Base-by-base conservation (phyloP, 1,140 invertebrate species). In the Drosophila pseudoobscura region DNA sequence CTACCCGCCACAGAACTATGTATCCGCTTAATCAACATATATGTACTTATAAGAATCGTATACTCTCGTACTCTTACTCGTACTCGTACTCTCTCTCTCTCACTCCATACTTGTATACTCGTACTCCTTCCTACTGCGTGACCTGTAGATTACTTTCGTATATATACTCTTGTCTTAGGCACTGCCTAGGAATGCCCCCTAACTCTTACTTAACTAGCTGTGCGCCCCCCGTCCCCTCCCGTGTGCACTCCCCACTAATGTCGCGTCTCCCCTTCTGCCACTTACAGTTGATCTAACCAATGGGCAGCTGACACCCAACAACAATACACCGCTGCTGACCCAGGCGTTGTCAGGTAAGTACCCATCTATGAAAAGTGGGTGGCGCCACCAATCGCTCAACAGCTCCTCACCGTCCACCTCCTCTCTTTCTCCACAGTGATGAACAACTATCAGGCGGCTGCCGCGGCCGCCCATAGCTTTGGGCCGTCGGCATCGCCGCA, bases 301-400 rank as follows among this genome's bases (percentile, higher is more conserved):
- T 93, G 96, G 97, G 93, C 96, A 97, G 94, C 95, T 97, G 92
- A 97, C 96, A 92, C 96, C 96, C 91, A 97, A 97, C 94, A 97
- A 97, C 95, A 97, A 97, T 93, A 97, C 96, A 92, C 96, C 97
- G 91, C 94, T 97, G 92, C 95, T 97, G 93, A 97, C 97, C 92
- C 96, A 97, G 94, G 96, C 97, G 87, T 95, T 97, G 92, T 98
- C 96, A 96, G 97, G 96, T 98, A 96, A 94, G 89, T 92, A 8
- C 8, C 8, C 8, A 24, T 15, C 51, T 29, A 35, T 35, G 31
- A 35, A 3, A 9, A 35, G 0, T 24, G 24, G 3, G 9, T 0
- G 31, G 8, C 31, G 8, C 9, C 9, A 39, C 3, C 35, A 39
- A 39, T 11, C 9, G 9, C 15, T 15, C 15, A 35, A 35, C 31